Evolutionary conservation across 2,888 invertebrate genomes (phyloP), one percentile per base, ranked within the genome.

Genomic region (Tinea pellionella): DNA sequence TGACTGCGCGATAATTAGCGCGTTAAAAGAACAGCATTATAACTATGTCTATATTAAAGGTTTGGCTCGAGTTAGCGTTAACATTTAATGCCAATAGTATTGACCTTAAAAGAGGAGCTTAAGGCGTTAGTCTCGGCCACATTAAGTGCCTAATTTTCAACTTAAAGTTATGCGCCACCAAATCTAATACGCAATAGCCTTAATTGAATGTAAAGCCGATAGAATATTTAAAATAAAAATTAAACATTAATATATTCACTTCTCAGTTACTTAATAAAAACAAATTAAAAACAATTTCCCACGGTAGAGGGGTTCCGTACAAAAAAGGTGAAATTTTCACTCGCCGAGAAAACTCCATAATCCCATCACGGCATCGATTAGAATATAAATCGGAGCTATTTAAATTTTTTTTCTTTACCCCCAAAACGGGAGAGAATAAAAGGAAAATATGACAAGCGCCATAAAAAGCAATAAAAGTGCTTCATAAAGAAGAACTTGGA

Each of bases 331-430:
- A 42, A 59, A 59, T 13, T 29, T 47, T 47, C 30, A 47, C 47
- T 47, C 19, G 32, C n/a, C 59, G 42, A 19, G 58, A 59, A 59
- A 62, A 55, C 37, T 56, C 61, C 63, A 64, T 68, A 68, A 70
- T 68, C 66, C 65, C 71, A 77, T 77, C 70, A 67, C 68, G 69
- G 66, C 72, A 78, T 80, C 80, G 80, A 84, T 83, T 83, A 78
- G 78, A 82, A 79, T 82, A 82, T 80, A 80, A 80, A 84, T 84
- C 78, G 80, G 66, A 65, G 71, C 42, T 59, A 77, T 82, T 82
- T 77, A 78, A 79, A 80, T 61, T 30, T 56, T 62, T 60, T 70
- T 70, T 71, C 68, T 67, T 72, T 75, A 74, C 74, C 59, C 59
- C 29, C 19, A 43, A 37, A 29, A 47, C 59, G 59, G 41, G 59